Conservation (phyloP, 92 coral and sea anemone genomes). For the Heteractis magnifica region DNA sequence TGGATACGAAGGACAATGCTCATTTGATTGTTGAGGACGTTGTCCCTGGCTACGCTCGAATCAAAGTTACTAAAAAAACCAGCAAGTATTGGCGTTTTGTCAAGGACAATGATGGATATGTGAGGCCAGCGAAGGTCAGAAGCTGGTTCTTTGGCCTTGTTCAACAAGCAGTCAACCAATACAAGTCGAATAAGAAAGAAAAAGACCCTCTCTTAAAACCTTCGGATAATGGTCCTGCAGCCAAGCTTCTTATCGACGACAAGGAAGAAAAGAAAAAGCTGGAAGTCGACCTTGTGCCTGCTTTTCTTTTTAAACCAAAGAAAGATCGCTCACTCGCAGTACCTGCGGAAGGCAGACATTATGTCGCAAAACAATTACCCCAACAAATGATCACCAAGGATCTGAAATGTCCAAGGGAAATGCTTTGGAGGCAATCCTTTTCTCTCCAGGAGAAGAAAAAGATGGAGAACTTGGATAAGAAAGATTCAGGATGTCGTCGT, state of each 20-base stretch:
- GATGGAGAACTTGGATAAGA: constrained; percentile 66
- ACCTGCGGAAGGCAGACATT: constrained; percentile 11
- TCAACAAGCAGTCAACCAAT: constrained; percentile 20
- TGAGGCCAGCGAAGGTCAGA: constrained; percentile 51
- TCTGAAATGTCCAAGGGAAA: neutral
- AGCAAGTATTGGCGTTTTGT: constrained; percentile 42
- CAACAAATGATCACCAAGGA: neutral
- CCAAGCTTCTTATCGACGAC: constrained; percentile 13
- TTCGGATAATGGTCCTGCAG: constrained; percentile 36
- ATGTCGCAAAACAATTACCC: constrained; percentile 28
- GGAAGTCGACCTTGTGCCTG: constrained; percentile 34
- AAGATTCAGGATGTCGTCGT: constrained; percentile 66
- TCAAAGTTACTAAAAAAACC: constrained; percentile 31
- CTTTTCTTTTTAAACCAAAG: constrained; percentile 30
- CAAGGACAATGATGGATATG: constrained; percentile 29
- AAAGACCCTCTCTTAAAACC: neutral
- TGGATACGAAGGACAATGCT: constrained; percentile 36
- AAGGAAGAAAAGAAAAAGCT: neutral
- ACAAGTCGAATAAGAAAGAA: neutral
- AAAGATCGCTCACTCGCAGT: neutral
- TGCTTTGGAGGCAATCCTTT: constrained; percentile 84
- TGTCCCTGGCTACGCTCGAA: constrained; percentile 40
- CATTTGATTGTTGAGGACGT: constrained; percentile 32
- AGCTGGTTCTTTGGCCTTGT: constrained; percentile 59
- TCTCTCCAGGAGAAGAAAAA: constrained; percentile 66